Percentiles rank a stretch among this genome's conserved stretches.
These are phyloP conservation scores for Hylomyscus alleni DNA, from an alignment of 2,797 vertebrate genomes.

Conservation along the genomic window DNA sequence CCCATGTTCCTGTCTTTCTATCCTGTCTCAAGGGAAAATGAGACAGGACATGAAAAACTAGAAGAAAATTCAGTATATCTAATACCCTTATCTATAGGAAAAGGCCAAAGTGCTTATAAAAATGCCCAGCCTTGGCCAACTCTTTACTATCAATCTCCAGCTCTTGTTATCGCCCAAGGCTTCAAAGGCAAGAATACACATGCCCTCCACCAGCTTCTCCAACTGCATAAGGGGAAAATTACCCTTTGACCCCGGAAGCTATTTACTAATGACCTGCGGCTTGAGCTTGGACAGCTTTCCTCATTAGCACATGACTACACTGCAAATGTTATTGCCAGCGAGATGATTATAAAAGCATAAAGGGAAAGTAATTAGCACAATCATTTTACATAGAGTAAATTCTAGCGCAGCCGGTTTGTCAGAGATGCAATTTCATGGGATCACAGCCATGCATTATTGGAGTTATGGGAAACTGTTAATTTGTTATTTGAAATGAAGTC, in stretches of 20 bases:
- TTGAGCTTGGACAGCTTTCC: conserved; percentile 80
- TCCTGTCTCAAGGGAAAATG: neutral
- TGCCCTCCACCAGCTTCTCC: conserved; percentile 24
- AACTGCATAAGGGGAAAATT: conserved; percentile 65
- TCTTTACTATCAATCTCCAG: neutral
- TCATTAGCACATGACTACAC: conserved; percentile 82
- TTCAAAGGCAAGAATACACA: conserved; percentile 13
- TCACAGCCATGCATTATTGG: conserved; percentile 83
- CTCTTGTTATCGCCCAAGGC: conserved; percentile 43
- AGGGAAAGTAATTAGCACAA: conserved; percentile 86
- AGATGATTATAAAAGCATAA: conserved; percentile 85
- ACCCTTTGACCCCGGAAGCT: conserved; percentile 75
- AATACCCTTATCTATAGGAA: neutral
- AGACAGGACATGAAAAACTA: neutral
- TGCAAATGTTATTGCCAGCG: conserved; percentile 83
- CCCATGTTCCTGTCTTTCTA: neutral
- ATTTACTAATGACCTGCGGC: conserved; percentile 80
- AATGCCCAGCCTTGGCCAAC: neutral
- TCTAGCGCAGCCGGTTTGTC: conserved; percentile 82
- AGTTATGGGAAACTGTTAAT: conserved; percentile 85
- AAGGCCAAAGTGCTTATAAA: neutral
- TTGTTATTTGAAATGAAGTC: conserved; percentile 82
- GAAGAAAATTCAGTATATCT: conserved; percentile 41
- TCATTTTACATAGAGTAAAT: conserved; percentile 85
- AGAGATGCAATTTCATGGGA: conserved; percentile 84